Base-by-base conservation (phyloP, 2,888 invertebrate genomes). In the Hirtodrosophila histrioides region DNA sequence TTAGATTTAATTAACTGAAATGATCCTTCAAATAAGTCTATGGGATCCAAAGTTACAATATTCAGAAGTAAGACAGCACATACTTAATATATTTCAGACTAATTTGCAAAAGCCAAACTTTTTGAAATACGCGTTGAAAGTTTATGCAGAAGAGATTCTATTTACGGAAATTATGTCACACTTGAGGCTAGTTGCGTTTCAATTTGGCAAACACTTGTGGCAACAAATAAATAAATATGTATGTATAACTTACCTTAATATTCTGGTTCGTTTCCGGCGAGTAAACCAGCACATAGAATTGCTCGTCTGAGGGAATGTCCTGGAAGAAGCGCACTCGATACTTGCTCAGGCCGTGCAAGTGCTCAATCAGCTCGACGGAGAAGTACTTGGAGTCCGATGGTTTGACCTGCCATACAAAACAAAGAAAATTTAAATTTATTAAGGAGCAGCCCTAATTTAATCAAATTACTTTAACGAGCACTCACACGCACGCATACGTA, bases 261-360 rank as follows among this genome's bases (percentile, higher is more conserved):
- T 82, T 86, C 75, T 92, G 92, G 69, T 89, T 82, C 41, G 92
- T 92, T 73, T 90, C 80, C 58, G 91, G 91, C 51, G 92, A 92
- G 54, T 86, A 72, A 39, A 92, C 81, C 63, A 88, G 73, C 45
- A 91, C 80, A 77, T 87, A 91, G 56, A 90, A 75, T 55, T 90
- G 83, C 63, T 88, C 88, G 71, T 91, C 90, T 53, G 83, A 49
- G 61, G 90, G 89, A 29, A 90, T 70, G 51, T 89, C 78, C 46
- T 86, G 84, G 43, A 87, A 61, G 55, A 91, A 78, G 72, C 78
- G 86, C 51, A 91, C 78, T 64, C 89, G 90, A 70, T 91, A 92
- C 69, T 91, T 91, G 64, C 87, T 62, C 35, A 88, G 64, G 48
- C 91, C 91, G 55, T 90, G 89, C 17, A 88, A 66, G 68, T 92